phyloP scores from a whole-genome alignment of 2,888 invertebrate genomes.

The Epinotia nisella region DNA sequence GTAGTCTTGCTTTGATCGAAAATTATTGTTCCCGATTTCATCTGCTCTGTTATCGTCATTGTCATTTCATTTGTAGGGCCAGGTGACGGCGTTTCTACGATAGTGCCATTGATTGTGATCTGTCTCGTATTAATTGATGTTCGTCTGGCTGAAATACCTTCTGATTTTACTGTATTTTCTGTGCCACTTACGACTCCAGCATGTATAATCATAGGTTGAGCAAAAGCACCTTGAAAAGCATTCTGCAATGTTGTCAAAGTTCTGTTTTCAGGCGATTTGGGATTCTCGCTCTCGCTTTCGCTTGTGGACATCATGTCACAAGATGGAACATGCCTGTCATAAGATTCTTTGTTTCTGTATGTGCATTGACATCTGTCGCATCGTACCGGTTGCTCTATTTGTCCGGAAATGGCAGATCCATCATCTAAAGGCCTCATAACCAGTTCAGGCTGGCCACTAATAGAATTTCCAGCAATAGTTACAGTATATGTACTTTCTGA shows the following conservation, averaged over 20 bases:
- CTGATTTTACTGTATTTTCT: slow-evolving; percentile 79
- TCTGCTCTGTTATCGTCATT: slow-evolving; percentile 81
- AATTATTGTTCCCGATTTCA: slow-evolving; percentile 80
- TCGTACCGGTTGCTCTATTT: slow-evolving; percentile 90
- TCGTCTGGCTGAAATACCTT: slow-evolving; percentile 77
- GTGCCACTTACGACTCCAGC: slow-evolving; percentile 77
- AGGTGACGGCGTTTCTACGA: slow-evolving; percentile 82
- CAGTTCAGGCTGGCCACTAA: slow-evolving; percentile 78
- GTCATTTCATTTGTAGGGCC: slow-evolving; percentile 81
- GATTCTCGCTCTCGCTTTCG: slow-evolving; percentile 92
- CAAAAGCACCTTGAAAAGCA: slow-evolving; percentile 80
- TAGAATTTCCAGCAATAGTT: slow-evolving; percentile 80
- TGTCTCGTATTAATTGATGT: slow-evolving; percentile 82
- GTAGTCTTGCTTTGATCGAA: slow-evolving; percentile 79
- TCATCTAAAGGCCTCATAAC: slow-evolving; percentile 79
- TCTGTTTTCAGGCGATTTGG: slow-evolving; percentile 82
- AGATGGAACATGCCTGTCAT: slow-evolving; percentile 89
- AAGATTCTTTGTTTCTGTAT: slow-evolving; percentile 92
- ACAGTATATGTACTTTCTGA: slow-evolving; percentile 79
- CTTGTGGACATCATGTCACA: slow-evolving; percentile 92
- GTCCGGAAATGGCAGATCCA: slow-evolving; percentile 68
- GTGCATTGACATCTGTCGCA: slow-evolving; percentile 95
- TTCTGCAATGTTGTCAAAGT: slow-evolving; percentile 80
- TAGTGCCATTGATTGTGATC: slow-evolving; percentile 82
- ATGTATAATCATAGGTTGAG: slow-evolving; percentile 81